Evolutionary conservation across 2,888 invertebrate genomes (phyloP), one percentile per base, ranked within the genome.

Genomic region (Halictus quadricinctus): DNA sequence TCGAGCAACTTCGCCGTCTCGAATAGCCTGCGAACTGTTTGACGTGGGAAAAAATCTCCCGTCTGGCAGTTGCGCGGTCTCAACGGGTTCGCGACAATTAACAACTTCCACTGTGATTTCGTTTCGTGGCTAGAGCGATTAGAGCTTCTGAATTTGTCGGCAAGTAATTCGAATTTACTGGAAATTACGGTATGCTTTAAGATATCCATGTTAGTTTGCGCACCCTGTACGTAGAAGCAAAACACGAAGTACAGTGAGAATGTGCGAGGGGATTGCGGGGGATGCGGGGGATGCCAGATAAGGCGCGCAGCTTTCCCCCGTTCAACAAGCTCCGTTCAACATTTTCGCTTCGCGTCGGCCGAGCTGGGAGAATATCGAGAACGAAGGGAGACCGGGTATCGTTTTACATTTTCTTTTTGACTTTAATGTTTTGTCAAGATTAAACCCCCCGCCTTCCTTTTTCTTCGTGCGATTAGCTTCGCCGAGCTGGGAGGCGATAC

Each of bases 321-420:
- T 41, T 41, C 15, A 21, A 21, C 41, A 12, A 70, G 10, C 69
- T 70, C n/a, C 41, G 69, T 70, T 70, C 41, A 70, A 41, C 64
- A 50, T 66, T 69, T 79, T n/a, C 54, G 10, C 69, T 50, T 48
- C 25, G 15, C 50, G 72, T 43, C 54, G 58, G 70, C n/a, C 58
- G 15, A 48, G 29, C 18, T 41, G 36, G 3, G 58, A 6, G 43
- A 48, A 50, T 50, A 76, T 81, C 72, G 75, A 43, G 70, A 64
- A 29, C 58, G 36, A n/a, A 29, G 29, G 21, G 7, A 6, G 50
- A 46, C 73, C 60, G 36, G 48, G 69, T 46, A 21, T 66, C 58
- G 79, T 69, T 58, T 70, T 69, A 73, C 25, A 64, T 50, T 74
- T 76, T 84, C 83, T 48, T 70, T 84, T 85, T 29, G 46, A 7